Conservation (phyloP, 2,797 vertebrate genomes). For the Acrossocheilus fasciatus region DNA sequence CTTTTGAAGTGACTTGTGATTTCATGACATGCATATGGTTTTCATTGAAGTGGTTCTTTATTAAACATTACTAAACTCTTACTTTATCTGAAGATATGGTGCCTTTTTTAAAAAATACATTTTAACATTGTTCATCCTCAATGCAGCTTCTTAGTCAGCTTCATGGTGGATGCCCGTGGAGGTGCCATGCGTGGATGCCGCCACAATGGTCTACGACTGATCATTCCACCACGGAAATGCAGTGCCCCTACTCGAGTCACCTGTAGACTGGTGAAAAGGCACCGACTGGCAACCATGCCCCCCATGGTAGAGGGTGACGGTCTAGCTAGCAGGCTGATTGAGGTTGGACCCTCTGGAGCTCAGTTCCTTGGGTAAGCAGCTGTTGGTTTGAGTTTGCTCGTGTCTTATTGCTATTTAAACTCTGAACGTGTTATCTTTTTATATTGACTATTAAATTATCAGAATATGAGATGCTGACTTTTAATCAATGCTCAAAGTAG, state of each 20-base stretch:
- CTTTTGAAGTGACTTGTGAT: background rate
- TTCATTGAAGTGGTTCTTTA: background rate
- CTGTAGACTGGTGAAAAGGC: conserved; percentile 95
- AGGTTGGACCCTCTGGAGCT: conserved; percentile 96
- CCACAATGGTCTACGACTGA: conserved; percentile 94
- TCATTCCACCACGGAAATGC: conserved; percentile 95
- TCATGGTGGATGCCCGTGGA: conserved; percentile 98
- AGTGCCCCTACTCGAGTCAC: conserved; percentile 95
- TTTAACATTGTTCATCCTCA: background rate
- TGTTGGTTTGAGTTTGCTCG: background rate
- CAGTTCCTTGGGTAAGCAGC: conserved; percentile 97
- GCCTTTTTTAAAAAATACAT: background rate
- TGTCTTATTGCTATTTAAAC: background rate
- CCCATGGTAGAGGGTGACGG: conserved; percentile 97
- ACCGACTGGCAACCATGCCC: conserved; percentile 95
- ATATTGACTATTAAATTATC: background rate
- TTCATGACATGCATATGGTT: conserved; percentile 3
- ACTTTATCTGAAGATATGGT: background rate
- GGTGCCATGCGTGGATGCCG: conserved; percentile 97
- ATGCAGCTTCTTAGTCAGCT: conserved; percentile 96
- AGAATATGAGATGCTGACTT: background rate
- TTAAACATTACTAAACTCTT: background rate
- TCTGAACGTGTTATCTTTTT: background rate
- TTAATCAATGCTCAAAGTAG: background rate
- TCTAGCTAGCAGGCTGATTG: conserved; percentile 92